Percentiles rank a stretch among this genome's conserved stretches.
These are phyloP conservation scores for Galeopterus variegatus DNA, from an alignment of 2,113 vertebrate genomes.

Conservation along the genomic window DNA sequence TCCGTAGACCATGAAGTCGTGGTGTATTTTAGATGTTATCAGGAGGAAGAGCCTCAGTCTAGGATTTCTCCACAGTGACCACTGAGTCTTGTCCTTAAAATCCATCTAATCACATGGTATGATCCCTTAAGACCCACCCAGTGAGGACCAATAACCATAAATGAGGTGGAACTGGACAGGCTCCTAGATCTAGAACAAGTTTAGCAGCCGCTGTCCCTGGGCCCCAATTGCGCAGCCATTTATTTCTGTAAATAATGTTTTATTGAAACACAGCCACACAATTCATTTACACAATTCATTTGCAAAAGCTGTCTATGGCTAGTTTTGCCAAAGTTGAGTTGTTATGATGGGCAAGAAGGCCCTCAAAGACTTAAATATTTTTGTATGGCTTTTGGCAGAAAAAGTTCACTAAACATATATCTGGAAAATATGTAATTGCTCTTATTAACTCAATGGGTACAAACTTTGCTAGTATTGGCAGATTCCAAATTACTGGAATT, in stretches of 20 bases:
- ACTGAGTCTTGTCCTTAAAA: neutral
- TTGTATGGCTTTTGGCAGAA: neutral
- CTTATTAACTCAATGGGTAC: neutral
- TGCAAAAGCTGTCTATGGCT: neutral
- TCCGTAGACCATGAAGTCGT: neutral
- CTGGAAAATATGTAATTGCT: neutral
- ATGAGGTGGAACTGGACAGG: neutral
- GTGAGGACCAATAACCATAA: neutral
- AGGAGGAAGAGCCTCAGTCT: neutral
- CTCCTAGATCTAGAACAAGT: neutral
- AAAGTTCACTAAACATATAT: neutral
- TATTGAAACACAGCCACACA: neutral
- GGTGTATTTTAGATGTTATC: neutral
- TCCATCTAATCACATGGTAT: neutral
- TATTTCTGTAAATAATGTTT: neutral
- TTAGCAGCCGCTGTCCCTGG: no score
- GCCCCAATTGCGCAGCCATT: fast-evolving
- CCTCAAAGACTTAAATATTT: neutral
- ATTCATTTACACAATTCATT: neutral
- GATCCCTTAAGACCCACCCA: neutral
- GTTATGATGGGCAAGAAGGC: neutral
- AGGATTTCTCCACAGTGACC: neutral
- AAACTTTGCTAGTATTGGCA: neutral
- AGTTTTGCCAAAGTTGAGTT: neutral
- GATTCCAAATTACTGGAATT: neutral